A percentile compares a stretch with the other conserved stretches of the same genome.
These are phyloP conservation scores for Fundulus diaphanus DNA, from an alignment of 2,797 vertebrate species.

Conservation along the genomic window DNA sequence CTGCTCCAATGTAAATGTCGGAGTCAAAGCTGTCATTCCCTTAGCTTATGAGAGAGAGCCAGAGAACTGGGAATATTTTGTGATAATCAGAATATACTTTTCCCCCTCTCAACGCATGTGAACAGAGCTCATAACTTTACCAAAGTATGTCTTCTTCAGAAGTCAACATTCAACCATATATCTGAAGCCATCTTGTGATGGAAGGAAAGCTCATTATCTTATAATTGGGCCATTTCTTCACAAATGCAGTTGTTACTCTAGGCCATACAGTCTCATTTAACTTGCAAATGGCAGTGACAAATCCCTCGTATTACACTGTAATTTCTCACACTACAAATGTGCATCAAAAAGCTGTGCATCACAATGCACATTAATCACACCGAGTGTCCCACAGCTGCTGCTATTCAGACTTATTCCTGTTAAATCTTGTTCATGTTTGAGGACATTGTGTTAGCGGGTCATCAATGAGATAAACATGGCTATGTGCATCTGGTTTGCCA, in stretches of 20 bases:
- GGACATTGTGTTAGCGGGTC: not conserved
- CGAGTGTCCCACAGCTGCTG: not conserved
- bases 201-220: slow-evolving; percentile 7
- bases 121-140: not conserved
- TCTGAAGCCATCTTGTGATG: slow-evolving; percentile 5
- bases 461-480: not conserved
- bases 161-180: slow-evolving; percentile 1
- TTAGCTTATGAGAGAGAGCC: not conserved
- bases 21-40: not conserved
- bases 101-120: not conserved
- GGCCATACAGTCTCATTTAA: not conserved
- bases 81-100: not conserved
- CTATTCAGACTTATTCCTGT: not conserved
- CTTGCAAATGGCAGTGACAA: not conserved
- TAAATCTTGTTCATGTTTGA: not conserved
- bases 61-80: not conserved
- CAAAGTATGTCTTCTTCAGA: not conserved
- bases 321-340: not conserved
- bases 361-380: not conserved
- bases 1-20: not conserved
- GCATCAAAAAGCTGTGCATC: not conserved
- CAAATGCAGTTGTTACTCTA: not conserved
- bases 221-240: not conserved
- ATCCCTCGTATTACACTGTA: not conserved
- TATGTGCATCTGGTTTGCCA: not conserved